A percentile compares a stretch with the other conserved stretches of the same genome.
Evolutionary conservation across 1,140 invertebrate genomes (phyloP).

Genomic region (Protaetia brevitarsis): DNA sequence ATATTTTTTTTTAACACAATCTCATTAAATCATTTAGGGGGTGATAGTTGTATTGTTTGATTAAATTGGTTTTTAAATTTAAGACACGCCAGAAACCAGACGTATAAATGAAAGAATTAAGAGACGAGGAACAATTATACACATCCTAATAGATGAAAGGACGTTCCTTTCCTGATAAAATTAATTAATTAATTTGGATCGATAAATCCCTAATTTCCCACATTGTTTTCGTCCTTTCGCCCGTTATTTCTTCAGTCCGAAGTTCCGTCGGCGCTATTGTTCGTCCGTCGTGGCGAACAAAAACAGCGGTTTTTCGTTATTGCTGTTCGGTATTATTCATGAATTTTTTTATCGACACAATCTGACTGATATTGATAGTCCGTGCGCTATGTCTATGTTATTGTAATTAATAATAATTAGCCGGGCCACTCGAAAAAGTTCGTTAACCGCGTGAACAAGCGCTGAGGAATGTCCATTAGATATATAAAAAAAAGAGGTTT

Average conservation of each 20-base stretch:
- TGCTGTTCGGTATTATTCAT: background rate
- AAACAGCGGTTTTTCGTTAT: background rate
- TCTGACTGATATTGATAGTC: slow-evolving; percentile 19
- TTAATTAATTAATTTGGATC: slow-evolving; percentile 28
- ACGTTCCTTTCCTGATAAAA: slow-evolving; percentile 22
- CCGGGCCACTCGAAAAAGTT: slow-evolving; percentile 2
- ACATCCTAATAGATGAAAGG: background rate
- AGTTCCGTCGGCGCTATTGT: background rate
- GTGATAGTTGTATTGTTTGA: too few species aligned
- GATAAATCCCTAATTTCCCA: slow-evolving; percentile 26
- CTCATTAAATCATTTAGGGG: too few species aligned
- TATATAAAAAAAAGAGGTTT: too few species aligned
- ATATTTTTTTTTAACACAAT: too few species aligned
- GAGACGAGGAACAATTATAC: background rate
- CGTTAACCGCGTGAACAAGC: slow-evolving; percentile 18
- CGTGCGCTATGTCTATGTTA: slow-evolving; percentile 7
- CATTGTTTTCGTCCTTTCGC: slow-evolving; percentile 23
- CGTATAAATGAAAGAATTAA: too few species aligned
- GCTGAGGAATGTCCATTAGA: too few species aligned
- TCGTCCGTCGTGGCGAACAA: background rate
- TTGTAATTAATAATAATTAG: slow-evolving; percentile 27
- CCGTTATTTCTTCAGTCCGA: background rate
- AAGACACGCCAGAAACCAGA: too few species aligned
- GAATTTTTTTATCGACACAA: background rate
- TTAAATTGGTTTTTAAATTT: too few species aligned